A percentile compares a stretch with the other conserved stretches of the same genome.
phyloP scores from a whole-genome alignment of 2,888 invertebrate species.

The Hoplodrina blanda region DNA sequence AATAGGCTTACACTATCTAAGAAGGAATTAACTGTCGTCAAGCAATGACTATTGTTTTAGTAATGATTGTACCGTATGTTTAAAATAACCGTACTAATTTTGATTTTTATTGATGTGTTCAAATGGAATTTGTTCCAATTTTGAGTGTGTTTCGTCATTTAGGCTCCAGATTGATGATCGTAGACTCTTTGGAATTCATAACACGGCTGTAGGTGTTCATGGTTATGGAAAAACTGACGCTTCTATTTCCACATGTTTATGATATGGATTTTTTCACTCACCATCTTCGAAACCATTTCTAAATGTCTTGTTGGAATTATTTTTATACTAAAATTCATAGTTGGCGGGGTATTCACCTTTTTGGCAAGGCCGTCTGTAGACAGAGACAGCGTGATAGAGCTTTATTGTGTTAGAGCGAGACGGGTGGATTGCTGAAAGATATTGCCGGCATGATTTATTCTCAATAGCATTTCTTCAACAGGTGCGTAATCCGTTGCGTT shows the following conservation, averaged over 20 bases:
- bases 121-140: neutral
- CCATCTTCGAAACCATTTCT: conserved; percentile 39
- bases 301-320: conserved; percentile 66
- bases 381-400: conserved; percentile 56
- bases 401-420: conserved; percentile 59
- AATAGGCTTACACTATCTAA: neutral
- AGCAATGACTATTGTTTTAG: neutral
- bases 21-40: no score
- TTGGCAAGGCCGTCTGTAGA: conserved; percentile 75
- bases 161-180: neutral
- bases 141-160: conserved; percentile 4
- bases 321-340: conserved; percentile 66
- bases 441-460: conserved; percentile 63
- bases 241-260: conserved; percentile 33
- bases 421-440: conserved; percentile 62
- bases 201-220: conserved; percentile 1
- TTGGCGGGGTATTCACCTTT: conserved; percentile 76
- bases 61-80: neutral
- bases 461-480: conserved; percentile 58
- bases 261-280: neutral
- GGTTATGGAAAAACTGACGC: conserved; percentile 7
- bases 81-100: neutral
- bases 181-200: neutral
- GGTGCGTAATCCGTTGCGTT: conserved; percentile 70
- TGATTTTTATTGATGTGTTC: neutral